Evolutionary conservation across 2,113 vertebrate species (phyloP).

Genomic region (Rynchops niger): DNA sequence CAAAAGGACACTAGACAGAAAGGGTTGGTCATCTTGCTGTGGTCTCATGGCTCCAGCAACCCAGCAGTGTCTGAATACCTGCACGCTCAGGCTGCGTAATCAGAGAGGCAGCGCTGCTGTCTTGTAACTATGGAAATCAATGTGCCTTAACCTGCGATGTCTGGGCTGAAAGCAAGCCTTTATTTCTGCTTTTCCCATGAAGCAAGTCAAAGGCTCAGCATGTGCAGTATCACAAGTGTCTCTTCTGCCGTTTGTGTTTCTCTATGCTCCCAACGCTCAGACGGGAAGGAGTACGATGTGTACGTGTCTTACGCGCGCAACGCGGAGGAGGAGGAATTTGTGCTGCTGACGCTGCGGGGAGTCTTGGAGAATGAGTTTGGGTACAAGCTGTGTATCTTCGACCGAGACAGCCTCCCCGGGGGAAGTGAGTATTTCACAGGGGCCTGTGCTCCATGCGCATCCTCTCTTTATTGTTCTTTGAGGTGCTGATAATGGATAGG

Average conservation of each 20-base stretch:
- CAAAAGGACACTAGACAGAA: neutral
- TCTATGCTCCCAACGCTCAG: conserved; percentile 50
- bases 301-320: conserved; percentile 95
- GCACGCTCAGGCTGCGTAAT: neutral
- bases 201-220: neutral
- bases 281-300: conserved; percentile 93
- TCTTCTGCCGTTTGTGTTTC: neutral
- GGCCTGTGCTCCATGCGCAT: neutral
- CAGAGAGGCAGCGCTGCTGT: neutral
- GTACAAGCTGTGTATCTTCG: conserved; percentile 94
- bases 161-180: neutral
- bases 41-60: neutral
- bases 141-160: neutral
- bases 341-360: conserved; percentile 83
- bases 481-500: neutral
- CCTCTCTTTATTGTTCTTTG: neutral
- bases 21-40: neutral
- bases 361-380: conserved; percentile 93
- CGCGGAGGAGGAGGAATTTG: conserved; percentile 92
- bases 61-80: neutral
- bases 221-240: neutral
- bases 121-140: neutral
- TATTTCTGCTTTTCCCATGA: neutral
- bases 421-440: conserved; percentile 87
- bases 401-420: conserved; percentile 94